These are phyloP conservation scores for Cichladusa arquata DNA, from an alignment of 2,113 vertebrate genomes.

Conservation along the genomic window DNA sequence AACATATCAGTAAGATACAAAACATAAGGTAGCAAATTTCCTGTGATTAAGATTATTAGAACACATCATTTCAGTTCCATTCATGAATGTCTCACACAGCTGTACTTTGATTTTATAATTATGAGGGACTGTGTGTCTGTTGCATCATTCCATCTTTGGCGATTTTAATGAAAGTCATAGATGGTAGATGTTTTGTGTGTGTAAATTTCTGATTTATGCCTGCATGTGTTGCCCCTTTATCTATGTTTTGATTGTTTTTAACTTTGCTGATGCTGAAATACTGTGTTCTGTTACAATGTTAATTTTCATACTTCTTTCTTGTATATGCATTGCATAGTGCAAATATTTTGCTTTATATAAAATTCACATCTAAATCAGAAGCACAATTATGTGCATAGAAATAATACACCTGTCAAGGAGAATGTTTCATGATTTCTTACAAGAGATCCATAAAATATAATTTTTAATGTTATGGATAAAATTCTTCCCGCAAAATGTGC, in stretches of 20 bases:
- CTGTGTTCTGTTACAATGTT: neutral
- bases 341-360: neutral
- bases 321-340: neutral
- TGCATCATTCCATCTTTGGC: neutral
- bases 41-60: neutral
- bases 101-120: neutral
- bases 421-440: neutral
- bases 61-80: neutral
- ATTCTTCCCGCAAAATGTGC: neutral
- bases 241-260: neutral
- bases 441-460: neutral
- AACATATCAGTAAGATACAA: neutral
- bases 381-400: neutral
- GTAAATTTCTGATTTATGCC: neutral
- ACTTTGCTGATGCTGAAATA: neutral
- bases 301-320: neutral
- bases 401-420: neutral
- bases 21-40: neutral
- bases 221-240: fast-evolving
- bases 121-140: neutral
- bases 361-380: neutral
- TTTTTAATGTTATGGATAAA: neutral
- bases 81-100: neutral
- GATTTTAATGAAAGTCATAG: neutral
- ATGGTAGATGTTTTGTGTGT: neutral